Conservation (phyloP, 1,140 invertebrate species). For the Schmidtea mediterranea region DNA sequence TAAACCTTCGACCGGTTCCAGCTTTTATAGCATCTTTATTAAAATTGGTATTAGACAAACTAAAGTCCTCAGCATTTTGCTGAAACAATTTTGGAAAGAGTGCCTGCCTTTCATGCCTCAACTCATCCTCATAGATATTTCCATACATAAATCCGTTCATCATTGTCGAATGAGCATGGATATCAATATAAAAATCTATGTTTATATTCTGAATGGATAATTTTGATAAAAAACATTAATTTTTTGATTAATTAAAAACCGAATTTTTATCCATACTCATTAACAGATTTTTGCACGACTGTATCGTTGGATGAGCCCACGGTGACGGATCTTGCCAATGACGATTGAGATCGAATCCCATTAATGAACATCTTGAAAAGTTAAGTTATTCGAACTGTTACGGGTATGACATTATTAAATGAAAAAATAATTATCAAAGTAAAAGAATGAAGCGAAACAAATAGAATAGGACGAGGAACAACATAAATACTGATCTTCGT, state of each 20-base stretch:
- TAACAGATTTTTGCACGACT: constrained; percentile 47
- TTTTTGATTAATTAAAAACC: not conserved
- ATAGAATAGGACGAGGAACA: too few species aligned
- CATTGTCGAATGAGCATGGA: constrained; percentile 68
- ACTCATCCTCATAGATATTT: constrained; percentile 60
- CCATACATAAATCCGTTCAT: constrained; percentile 79
- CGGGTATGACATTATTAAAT: not conserved
- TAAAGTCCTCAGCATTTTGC: constrained; percentile 53
- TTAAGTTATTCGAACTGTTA: not conserved
- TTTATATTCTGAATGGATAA: constrained; percentile 36
- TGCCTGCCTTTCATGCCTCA: constrained; percentile 27
- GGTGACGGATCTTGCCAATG: constrained; percentile 59
- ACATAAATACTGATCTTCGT: too few species aligned
- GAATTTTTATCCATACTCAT: constrained; percentile 30
- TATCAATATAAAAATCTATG: constrained; percentile 67
- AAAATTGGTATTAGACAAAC: constrained; percentile 50
- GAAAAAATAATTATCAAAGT: not conserved
- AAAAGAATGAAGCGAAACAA: not conserved
- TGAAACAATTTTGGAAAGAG: constrained; percentile 64
- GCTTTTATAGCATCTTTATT: constrained; percentile 55
- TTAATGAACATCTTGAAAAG: constrained; percentile 41
- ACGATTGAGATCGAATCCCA: constrained; percentile 69
- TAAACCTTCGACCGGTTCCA: constrained; percentile 53
- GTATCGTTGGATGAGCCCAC: constrained; percentile 60
- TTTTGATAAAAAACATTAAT: not conserved